A percentile compares a stretch with the other conserved stretches of the same genome.
Conservation (phyloP, 1,140 invertebrate species). For the Tribolium castaneum region DNA sequence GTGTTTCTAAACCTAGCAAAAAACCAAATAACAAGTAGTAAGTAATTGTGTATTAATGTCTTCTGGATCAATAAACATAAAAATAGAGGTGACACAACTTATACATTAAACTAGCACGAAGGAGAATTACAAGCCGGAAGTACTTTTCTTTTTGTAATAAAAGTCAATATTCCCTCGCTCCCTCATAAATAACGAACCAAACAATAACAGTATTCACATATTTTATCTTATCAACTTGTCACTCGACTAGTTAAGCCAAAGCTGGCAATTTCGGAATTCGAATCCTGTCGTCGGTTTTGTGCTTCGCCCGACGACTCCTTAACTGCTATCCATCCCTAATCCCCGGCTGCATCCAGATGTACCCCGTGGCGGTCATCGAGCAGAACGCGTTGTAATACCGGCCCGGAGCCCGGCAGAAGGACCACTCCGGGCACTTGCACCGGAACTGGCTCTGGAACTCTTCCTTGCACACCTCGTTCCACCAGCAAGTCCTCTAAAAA, state of each 20-base stretch:
- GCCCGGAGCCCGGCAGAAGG: slow-evolving; percentile 87
- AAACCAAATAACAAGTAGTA: no score
- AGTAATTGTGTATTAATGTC: background rate
- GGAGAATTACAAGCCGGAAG: background rate
- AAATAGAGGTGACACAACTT: background rate
- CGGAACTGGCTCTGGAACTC: slow-evolving; percentile 88
- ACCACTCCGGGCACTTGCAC: slow-evolving; percentile 88
- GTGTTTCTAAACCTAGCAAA: no score
- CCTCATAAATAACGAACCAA: background rate
- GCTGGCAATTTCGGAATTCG: slow-evolving; percentile 1
- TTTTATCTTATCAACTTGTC: background rate
- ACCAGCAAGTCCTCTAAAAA: slow-evolving; percentile 87
- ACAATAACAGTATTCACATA: background rate
- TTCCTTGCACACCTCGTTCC: slow-evolving; percentile 93
- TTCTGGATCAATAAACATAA: background rate
- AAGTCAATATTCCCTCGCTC: background rate
- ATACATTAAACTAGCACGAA: background rate
- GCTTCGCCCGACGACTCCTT: slow-evolving; percentile 12
- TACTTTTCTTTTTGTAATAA: background rate
- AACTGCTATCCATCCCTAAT: slow-evolving; percentile 61
- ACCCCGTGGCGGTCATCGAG: slow-evolving; percentile 90
- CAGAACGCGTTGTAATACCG: slow-evolving; percentile 91
- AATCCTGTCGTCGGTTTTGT: background rate
- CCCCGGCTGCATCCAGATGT: slow-evolving; percentile 85
- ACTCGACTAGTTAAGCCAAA: background rate